Conservation (phyloP, 2,797 vertebrate species). For the Anniella stebbinsi region DNA sequence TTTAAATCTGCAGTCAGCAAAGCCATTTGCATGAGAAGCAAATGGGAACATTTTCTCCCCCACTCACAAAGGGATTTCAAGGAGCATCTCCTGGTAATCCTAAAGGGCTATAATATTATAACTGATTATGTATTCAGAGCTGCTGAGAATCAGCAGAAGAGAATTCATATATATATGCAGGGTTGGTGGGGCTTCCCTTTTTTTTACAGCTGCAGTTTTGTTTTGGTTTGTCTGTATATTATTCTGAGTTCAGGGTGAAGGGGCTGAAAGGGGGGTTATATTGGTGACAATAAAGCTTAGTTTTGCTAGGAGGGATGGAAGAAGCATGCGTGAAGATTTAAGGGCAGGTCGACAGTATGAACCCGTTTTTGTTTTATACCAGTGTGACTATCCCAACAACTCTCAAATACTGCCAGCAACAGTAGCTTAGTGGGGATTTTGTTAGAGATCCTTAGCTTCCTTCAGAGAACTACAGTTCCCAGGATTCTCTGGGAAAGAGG, state of each 20-base stretch:
- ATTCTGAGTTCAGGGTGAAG: neutral
- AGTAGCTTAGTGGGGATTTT: too few relatives aligned
- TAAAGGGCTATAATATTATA: slow-evolving; percentile 56
- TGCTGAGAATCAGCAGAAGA: slow-evolving; percentile 32
- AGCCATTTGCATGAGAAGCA: slow-evolving; percentile 59
- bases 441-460: too few relatives aligned
- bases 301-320: neutral
- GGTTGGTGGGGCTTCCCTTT: neutral
- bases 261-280: neutral
- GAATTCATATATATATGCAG: slow-evolving; percentile 26
- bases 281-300: neutral
- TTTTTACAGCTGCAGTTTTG: neutral
- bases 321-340: neutral
- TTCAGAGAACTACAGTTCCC: neutral
- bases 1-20: slow-evolving; percentile 41
- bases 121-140: slow-evolving; percentile 42
- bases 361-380: neutral
- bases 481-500: neutral
- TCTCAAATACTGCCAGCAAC: neutral
- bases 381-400: neutral
- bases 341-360: neutral
- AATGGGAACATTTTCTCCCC: slow-evolving; percentile 51
- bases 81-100: slow-evolving; percentile 56
- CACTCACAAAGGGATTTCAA: slow-evolving; percentile 58
- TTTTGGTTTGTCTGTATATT: neutral